Percentiles rank a stretch among this genome's conserved stretches.
Evolutionary conservation across 2,113 vertebrate genomes (phyloP).

Genomic region (Trematomus loennbergii): DNA sequence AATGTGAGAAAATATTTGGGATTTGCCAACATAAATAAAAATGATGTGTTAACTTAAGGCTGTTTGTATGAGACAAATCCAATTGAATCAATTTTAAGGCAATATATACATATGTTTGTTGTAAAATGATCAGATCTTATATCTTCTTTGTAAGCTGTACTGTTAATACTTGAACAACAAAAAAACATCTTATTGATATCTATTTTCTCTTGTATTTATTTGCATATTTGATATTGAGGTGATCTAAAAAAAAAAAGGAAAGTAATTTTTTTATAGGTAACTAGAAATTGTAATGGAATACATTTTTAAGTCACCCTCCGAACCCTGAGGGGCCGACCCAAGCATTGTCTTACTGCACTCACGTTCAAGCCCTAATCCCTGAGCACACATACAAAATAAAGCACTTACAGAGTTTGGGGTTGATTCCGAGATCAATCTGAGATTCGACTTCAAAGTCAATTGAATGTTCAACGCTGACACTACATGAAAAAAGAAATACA

Average conservation of each 20-base stretch:
- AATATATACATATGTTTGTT: no score
- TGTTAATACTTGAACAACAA: no score
- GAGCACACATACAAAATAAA: background rate
- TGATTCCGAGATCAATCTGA: conserved; percentile 87
- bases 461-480: conserved; percentile 79
- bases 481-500: conserved; percentile 57
- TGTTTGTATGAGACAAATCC: background rate
- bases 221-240: no score
- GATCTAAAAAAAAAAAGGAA: no score
- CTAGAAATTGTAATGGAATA: no score
- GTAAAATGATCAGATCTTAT: no score
- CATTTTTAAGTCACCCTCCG: no score
- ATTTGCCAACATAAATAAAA: background rate
- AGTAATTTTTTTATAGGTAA: no score
- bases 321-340: background rate
- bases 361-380: background rate
- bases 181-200: no score
- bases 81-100: no score
- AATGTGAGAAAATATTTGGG: background rate
- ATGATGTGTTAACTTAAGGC: background rate
- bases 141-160: no score
- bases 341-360: background rate
- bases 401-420: conserved; percentile 86
- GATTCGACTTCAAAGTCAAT: conserved; percentile 89
- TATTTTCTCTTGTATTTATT: no score